These are phyloP conservation scores for Cryptocheilus praepositus DNA, from an alignment of 2,888 invertebrate species.

Conservation along the genomic window DNA sequence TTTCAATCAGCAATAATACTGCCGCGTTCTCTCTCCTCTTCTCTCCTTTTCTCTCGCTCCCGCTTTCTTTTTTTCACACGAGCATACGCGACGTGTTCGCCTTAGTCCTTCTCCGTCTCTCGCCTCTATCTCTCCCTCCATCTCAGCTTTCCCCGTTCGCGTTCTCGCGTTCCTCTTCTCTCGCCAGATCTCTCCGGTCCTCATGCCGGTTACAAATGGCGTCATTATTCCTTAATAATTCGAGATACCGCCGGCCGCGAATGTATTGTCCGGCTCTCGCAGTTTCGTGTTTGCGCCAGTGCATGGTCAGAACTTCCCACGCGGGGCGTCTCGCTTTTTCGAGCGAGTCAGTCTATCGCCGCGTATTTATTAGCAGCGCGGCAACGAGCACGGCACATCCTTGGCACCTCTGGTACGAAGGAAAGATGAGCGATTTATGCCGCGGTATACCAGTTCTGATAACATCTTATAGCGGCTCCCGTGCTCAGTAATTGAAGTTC, in stretches of 20 bases:
- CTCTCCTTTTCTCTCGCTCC: constrained; percentile 10
- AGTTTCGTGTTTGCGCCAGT: neutral
- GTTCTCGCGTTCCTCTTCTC: constrained; percentile 24
- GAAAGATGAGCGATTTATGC: constrained; percentile 48
- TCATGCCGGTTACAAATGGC: constrained; percentile 58
- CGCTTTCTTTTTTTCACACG: constrained; percentile 5
- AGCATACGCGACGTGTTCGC: neutral
- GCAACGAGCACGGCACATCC: constrained; percentile 23
- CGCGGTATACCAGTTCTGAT: constrained; percentile 19
- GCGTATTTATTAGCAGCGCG: constrained; percentile 47
- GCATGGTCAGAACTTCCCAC: constrained; percentile 5
- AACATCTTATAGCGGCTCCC: constrained; percentile 35
- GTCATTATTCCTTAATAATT: constrained; percentile 61
- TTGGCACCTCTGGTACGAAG: constrained; percentile 31
- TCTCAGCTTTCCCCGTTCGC: neutral
- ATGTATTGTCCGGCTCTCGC: constrained; percentile 45
- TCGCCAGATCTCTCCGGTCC: constrained; percentile 26
- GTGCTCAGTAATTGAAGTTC: constrained; percentile 42
- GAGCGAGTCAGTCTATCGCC: constrained; percentile 37
- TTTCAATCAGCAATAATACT: constrained; percentile 63
- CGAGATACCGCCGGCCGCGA: constrained; percentile 48
- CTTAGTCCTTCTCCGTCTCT: constrained; percentile 37
- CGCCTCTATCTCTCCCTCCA: constrained; percentile 12
- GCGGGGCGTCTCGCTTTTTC: constrained; percentile 14
- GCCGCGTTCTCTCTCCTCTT: constrained; percentile 43